Percentiles rank a stretch among this genome's conserved stretches.
These are phyloP conservation scores for Chionomys nivalis DNA, from an alignment of 2,113 vertebrate genomes.

Conservation along the genomic window DNA sequence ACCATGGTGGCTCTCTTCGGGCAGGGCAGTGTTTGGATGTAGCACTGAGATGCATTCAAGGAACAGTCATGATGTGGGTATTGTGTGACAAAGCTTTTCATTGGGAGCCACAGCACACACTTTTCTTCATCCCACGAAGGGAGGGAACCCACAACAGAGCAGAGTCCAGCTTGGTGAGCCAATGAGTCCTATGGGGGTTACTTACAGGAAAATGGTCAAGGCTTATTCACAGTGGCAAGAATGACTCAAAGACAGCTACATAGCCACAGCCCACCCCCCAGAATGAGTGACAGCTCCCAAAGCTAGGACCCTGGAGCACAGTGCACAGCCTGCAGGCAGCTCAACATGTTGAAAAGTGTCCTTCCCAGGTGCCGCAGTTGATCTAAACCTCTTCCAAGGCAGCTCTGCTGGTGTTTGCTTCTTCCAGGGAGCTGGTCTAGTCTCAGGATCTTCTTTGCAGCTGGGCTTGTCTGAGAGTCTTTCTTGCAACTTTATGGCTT, in stretches of 20 bases:
- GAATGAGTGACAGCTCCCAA: not conserved
- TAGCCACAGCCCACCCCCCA: not conserved
- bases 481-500: not conserved
- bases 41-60: not conserved
- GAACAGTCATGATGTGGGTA: not conserved
- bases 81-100: not conserved
- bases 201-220: not conserved
- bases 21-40: accelerated
- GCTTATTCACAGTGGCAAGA: not conserved
- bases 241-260: not conserved
- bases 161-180: not conserved
- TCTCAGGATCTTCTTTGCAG: not conserved
- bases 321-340: not conserved
- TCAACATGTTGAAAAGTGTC: not conserved
- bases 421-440: not conserved
- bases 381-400: not conserved
- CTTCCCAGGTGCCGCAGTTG: not conserved
- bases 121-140: not conserved
- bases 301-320: not conserved
- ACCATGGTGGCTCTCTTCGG: not conserved
- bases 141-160: not conserved
- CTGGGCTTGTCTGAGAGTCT: not conserved
- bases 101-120: not conserved
- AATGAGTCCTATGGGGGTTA: not conserved
- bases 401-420: not conserved